Percentiles rank a stretch among this genome's conserved stretches.
phyloP scores from a whole-genome alignment of 2,888 invertebrate species.

The Serripes groenlandicus region DNA sequence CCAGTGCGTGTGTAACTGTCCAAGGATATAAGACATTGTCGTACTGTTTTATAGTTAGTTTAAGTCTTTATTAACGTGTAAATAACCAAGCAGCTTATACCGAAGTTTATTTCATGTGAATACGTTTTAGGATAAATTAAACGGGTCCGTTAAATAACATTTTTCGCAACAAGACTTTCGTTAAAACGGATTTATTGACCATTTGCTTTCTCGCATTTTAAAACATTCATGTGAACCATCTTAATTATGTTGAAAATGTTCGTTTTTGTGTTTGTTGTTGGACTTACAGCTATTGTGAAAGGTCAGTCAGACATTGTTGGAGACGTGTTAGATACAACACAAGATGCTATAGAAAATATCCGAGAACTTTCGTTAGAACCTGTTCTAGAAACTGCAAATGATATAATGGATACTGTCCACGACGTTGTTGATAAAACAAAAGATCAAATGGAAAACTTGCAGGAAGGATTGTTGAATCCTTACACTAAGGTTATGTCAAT shows the following conservation, averaged over 20 bases:
- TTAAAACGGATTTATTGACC: too few relatives aligned
- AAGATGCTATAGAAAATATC: conserved; percentile 6
- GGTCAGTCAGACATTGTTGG: conserved; percentile 8
- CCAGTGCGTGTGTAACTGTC: too few relatives aligned
- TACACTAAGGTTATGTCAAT: conserved; percentile 59
- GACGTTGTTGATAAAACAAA: conserved; percentile 25
- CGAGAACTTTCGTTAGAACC: conserved; percentile 15
- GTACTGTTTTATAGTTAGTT: too few relatives aligned
- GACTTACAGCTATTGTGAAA: background rate
- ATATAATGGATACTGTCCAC: conserved; percentile 20
- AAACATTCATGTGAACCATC: background rate
- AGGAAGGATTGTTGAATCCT: conserved; percentile 47
- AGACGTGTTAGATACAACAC: background rate
- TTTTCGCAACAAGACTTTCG: too few relatives aligned
- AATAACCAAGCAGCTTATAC: too few relatives aligned
- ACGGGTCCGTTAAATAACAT: too few relatives aligned
- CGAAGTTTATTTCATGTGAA: too few relatives aligned
- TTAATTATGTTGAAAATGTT: background rate
- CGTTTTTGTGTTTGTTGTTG: background rate
- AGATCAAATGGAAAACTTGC: conserved; percentile 24
- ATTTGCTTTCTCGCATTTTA: too few relatives aligned
- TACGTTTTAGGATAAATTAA: too few relatives aligned
- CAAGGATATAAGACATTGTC: too few relatives aligned
- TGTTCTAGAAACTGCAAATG: conserved; percentile 9
- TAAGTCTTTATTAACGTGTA: too few relatives aligned